Base-by-base conservation (phyloP, 2,888 invertebrate species). In the Aradus depressus region DNA sequence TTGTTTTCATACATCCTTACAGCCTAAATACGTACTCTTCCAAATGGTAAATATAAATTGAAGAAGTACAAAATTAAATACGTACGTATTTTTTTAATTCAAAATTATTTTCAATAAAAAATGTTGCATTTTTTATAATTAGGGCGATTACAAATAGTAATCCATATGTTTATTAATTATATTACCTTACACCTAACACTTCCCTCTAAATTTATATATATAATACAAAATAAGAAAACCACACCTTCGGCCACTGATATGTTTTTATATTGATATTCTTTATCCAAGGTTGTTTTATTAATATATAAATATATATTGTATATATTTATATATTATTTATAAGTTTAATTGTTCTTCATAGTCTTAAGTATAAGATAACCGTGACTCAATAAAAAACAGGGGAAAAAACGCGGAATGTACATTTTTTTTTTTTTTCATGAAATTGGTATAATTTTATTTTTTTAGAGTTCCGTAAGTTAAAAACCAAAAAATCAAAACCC, bases 231-330 rank as follows among this genome's bases (percentile, higher is more conserved):
- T n/a, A n/a, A n/a, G n/a, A n/a, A n/a, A n/a, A n/a, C n/a, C 49
- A 41, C 32, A 31, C 51, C 44, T 44, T 51, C 44, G 25, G 52
- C 51, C 55, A 55, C 42, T 55, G 55, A 55, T 55, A 55, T 55
- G 55, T 55, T 55, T 54, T 55, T 54, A 55, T 50, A 53, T 42
- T 53, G 55, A 55, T 55, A 55, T 55, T 55, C 55, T 55, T 55
- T 26, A 50, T 21, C 37, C 43, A 39, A 51, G 55, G 52, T 55
- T 55, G 44, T 34, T 23, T 41, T 44, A 32, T 34, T n/a, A n/a
- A n/a, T n/a, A n/a, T n/a, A n/a, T n/a, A n/a, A n/a, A n/a, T n/a
- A n/a, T n/a, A n/a, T n/a, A n/a, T n/a, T n/a, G n/a, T n/a, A n/a
- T n/a, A n/a, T n/a, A n/a, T n/a, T n/a, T n/a, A n/a, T n/a, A n/a